Percentiles rank a stretch among this genome's conserved stretches.
Conservation (phyloP, 2,888 invertebrate species). For the Coleophora deauratella region DNA sequence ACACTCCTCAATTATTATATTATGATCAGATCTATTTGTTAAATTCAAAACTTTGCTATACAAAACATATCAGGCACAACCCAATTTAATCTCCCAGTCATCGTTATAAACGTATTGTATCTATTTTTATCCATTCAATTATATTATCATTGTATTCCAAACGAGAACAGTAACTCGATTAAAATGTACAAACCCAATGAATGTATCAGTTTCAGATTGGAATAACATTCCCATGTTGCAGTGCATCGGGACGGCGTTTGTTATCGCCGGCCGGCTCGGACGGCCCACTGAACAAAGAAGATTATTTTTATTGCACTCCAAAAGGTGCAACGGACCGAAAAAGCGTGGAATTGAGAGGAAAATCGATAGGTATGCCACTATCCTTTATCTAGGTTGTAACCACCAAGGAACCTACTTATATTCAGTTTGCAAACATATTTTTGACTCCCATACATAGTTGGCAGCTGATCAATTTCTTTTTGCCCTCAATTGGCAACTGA, state of each 20-base stretch:
- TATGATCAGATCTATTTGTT: too few relatives aligned
- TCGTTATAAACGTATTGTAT: too few relatives aligned
- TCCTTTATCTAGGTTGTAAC: not conserved
- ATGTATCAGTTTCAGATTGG: constrained; percentile 40
- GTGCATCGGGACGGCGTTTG: constrained; percentile 35
- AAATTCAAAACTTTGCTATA: not conserved
- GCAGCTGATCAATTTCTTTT: not conserved
- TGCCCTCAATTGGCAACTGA: not conserved
- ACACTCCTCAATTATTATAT: too few relatives aligned
- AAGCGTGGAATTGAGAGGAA: constrained; percentile 55
- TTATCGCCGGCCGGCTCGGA: constrained; percentile 39
- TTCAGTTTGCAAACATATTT: not conserved
- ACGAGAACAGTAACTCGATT: constrained; percentile 22
- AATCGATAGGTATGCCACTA: constrained; percentile 38
- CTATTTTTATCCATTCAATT: not conserved
- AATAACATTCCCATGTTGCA: constrained; percentile 42
- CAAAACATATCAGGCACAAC: constrained; percentile 4
- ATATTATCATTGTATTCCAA: constrained; percentile 15
- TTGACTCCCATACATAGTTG: too few relatives aligned
- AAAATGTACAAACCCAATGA: constrained; percentile 32
- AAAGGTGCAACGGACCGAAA: constrained; percentile 59
- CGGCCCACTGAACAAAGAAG: constrained; percentile 57
- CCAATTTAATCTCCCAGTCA: not conserved
- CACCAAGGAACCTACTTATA: not conserved
- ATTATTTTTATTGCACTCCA: constrained; percentile 68